Base-by-base conservation (phyloP, 2,888 invertebrate genomes). In the Schizotus pectinicornis region DNA sequence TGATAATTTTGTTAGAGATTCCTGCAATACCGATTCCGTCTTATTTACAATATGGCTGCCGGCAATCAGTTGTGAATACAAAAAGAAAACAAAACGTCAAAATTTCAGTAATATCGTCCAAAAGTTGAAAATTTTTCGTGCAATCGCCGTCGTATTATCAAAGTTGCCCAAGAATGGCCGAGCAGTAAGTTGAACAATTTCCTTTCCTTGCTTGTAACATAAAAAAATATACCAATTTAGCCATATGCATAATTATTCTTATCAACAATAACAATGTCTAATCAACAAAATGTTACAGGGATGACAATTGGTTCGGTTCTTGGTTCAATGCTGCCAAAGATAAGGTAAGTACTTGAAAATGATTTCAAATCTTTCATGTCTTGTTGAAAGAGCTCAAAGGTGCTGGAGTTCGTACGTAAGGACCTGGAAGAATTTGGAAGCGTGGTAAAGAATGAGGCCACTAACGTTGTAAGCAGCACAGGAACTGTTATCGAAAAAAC, bases 391-490 rank as follows among this genome's bases (percentile, higher is more conserved):
- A 89, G 89, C 45, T 86, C 85, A 1, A 89, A 89, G 75, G 90
- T 90, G 1, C 83, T 88, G 68, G 88, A 89, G 57, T 90, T 89
- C 82, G 89, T 91, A 63, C 89, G 88, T 75, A 88, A 88, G 70
- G 91, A 91, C 76, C 78, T 91, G 65, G 88, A 87, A 71, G 91
- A 91, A 77, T 86, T 91, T 67, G 87, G 89, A 8, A 84, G 84
- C 48, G 88, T 86, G 6, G 88, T 91, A 2, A 87, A 87, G 75
- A 84, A 84, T 64, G 90, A 90, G 77, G 89, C 90, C 6, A 86
- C 83, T 61, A 86, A 84, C 70, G 86, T 89, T 11, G 85, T 88
- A 65, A 83, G 81, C 60, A 84, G 86, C 33, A 88, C 89, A 0
- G 87, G 89, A 32, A 83, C 83, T 59, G 88, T 83, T 37, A 81